Percentiles rank a stretch among this genome's conserved stretches.
Evolutionary conservation across 2,888 invertebrate genomes (phyloP).

Genomic region (Stramonita haemastoma): DNA sequence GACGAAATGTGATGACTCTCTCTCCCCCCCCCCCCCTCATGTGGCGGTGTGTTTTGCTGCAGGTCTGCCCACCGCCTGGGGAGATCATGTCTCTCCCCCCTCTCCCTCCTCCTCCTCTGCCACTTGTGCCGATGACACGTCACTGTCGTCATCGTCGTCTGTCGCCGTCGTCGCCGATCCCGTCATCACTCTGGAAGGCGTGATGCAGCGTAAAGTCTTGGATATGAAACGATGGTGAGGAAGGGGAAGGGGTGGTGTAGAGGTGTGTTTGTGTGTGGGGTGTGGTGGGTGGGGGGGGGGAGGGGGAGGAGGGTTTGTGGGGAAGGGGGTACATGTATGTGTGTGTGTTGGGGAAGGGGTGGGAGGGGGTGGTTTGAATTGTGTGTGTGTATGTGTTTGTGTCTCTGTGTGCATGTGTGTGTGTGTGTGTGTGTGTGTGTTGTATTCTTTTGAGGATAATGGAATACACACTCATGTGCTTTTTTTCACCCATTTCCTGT

Average conservation of each 20-base stretch:
- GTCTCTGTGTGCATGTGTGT: background rate
- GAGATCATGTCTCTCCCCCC: slow-evolving; percentile 8
- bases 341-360: background rate
- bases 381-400: background rate
- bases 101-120: slow-evolving; percentile 53
- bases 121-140: background rate
- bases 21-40: too few relatives aligned
- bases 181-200: slow-evolving; percentile 53
- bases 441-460: background rate
- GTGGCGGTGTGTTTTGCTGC: too few relatives aligned
- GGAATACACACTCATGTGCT: background rate
- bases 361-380: background rate
- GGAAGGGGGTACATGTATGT: background rate
- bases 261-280: background rate
- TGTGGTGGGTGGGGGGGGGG: background rate
- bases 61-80: slow-evolving; percentile 16
- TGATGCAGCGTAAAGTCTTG: slow-evolving; percentile 62
- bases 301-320: background rate
- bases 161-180: background rate
- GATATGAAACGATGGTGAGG: slow-evolving; percentile 66
- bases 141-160: background rate
- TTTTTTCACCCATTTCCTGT: too few relatives aligned
- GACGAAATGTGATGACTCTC: too few relatives aligned
- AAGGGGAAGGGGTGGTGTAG: background rate
- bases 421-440: background rate